These are phyloP conservation scores for Lasiurus cinereus DNA, from an alignment of 2,113 vertebrate species.

Conservation along the genomic window DNA sequence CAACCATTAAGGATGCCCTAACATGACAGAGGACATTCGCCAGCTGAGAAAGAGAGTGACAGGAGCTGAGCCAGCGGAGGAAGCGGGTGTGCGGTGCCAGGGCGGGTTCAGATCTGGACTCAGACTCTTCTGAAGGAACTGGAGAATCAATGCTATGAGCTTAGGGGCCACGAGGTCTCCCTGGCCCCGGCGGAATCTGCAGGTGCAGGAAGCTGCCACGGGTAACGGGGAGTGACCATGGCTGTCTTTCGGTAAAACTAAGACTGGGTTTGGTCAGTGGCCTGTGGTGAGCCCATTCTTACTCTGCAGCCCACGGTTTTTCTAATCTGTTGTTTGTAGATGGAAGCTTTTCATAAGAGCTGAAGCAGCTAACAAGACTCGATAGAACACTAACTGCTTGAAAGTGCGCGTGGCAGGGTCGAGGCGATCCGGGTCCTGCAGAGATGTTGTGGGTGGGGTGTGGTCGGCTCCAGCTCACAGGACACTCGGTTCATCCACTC, in stretches of 20 bases:
- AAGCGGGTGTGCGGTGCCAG: too few relatives aligned
- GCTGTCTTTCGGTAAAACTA: neutral
- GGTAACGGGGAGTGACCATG: neutral
- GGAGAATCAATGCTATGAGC: conserved; percentile 28
- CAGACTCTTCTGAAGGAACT: neutral
- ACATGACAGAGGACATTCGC: neutral
- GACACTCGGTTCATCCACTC: neutral
- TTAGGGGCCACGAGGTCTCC: neutral
- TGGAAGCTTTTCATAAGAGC: neutral
- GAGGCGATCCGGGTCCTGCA: neutral
- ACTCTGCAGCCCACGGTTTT: neutral
- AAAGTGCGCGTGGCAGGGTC: neutral
- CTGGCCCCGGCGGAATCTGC: neutral
- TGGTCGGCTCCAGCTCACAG: neutral
- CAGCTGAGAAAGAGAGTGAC: neutral
- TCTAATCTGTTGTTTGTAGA: neutral
- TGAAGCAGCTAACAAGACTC: neutral
- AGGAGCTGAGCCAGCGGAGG: too few relatives aligned
- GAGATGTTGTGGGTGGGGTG: neutral
- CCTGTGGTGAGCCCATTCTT: neutral
- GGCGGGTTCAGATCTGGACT: neutral
- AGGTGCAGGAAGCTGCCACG: neutral
- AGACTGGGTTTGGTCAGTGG: neutral
- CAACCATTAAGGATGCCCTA: neutral
- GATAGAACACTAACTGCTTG: neutral